Percentiles rank a stretch among this genome's conserved stretches.
phyloP scores from a whole-genome alignment of 2,797 vertebrate species.

The Onychomys torridus region DNA sequence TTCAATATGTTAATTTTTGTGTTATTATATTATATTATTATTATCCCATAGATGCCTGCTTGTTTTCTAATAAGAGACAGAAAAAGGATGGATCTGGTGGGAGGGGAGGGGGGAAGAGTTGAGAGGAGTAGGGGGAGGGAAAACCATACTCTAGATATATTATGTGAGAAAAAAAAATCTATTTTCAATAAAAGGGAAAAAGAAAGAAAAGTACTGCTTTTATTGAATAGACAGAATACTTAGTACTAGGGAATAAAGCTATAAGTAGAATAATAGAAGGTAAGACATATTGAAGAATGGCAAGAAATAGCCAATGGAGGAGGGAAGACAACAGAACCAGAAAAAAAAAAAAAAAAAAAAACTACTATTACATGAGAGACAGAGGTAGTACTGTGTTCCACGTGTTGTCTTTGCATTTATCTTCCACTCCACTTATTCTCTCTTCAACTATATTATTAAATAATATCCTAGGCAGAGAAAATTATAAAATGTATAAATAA shows the following conservation, averaged over 20 bases:
- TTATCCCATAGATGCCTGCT: neutral
- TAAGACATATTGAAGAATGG: neutral
- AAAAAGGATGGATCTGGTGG: neutral
- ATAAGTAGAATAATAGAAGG: slow-evolving; percentile 3
- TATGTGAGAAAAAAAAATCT: neutral
- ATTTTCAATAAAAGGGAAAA: neutral
- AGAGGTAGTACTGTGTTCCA: neutral
- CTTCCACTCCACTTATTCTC: neutral
- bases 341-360: neutral
- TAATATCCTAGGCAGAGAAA: neutral
- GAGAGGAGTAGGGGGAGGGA: neutral
- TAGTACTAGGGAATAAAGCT: neutral
- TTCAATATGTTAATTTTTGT: neutral
- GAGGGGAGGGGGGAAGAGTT: no score
- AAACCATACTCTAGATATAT: neutral
- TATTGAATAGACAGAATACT: neutral
- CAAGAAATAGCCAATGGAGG: neutral
- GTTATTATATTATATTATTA: neutral
- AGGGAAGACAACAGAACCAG: neutral
- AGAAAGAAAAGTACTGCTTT: neutral
- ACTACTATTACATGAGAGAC: neutral
- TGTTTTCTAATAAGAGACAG: neutral
- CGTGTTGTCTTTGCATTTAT: neutral
- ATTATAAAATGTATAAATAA: neutral
- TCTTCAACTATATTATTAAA: neutral